These are phyloP conservation scores for Helicolenus hilgendorfi DNA, from an alignment of 2,797 vertebrate species.

Conservation along the genomic window DNA sequence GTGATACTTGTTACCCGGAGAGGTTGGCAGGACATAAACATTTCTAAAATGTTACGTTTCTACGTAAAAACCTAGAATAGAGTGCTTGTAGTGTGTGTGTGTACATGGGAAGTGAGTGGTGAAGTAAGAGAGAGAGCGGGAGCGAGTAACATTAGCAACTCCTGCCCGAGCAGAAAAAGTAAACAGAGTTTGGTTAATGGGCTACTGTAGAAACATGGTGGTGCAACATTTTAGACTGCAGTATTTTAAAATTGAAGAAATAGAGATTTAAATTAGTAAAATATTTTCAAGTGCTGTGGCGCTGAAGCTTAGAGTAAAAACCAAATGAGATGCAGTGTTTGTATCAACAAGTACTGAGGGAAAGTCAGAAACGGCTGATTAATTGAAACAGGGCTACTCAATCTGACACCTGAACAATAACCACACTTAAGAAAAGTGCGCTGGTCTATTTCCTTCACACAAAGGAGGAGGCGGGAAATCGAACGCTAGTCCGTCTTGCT, in stretches of 20 bases:
- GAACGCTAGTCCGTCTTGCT: not conserved
- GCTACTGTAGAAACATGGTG: too few relatives aligned
- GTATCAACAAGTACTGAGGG: not conserved
- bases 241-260: not conserved
- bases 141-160: too few relatives aligned
- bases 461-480: not conserved
- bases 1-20: too few relatives aligned
- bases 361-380: not conserved
- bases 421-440: not conserved
- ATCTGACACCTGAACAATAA: conserved; percentile 37
- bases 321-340: not conserved
- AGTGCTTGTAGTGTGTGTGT: too few relatives aligned
- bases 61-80: too few relatives aligned
- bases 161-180: too few relatives aligned
- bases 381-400: not conserved
- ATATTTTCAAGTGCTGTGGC: not conserved
- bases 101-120: too few relatives aligned
- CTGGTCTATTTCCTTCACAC: conserved; percentile 6
- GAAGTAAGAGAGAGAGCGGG: too few relatives aligned
- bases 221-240: not conserved
- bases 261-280: not conserved
- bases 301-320: not conserved
- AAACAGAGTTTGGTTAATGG: too few relatives aligned
- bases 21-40: too few relatives aligned
- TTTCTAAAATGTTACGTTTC: too few relatives aligned